These are phyloP conservation scores for Macrotrachela quadricornifera DNA, from an alignment of 1,140 invertebrate genomes.

Conservation along the genomic window DNA sequence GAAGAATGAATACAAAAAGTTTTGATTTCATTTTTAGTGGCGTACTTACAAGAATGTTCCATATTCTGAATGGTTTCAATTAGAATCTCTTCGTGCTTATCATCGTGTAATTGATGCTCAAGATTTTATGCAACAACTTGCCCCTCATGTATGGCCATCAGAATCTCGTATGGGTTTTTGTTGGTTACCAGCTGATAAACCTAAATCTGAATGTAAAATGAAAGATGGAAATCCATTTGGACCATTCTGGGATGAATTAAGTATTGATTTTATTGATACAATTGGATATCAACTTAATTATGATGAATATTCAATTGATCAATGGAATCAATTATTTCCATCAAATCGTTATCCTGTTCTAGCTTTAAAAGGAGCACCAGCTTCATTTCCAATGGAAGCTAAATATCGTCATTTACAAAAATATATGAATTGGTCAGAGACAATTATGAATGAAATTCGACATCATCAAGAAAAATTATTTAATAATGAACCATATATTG, in stretches of 20 bases:
- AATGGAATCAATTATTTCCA: conserved; percentile 38
- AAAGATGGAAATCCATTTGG: conserved; percentile 96
- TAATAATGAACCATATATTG: conserved; percentile 29
- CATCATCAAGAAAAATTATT: conserved; percentile 53
- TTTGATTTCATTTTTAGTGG: too few relatives aligned
- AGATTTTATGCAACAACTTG: conserved; percentile 60
- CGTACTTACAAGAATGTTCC: conserved; percentile 36
- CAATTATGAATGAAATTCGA: conserved; percentile 43
- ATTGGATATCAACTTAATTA: conserved; percentile 44
- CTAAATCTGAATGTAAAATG: conserved; percentile 50
- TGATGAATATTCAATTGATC: conserved; percentile 36
- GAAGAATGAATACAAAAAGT: too few relatives aligned
- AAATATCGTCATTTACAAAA: conserved; percentile 59
- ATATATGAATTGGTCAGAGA: conserved; percentile 60
- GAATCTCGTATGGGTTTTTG: conserved; percentile 46
- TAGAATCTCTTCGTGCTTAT: conserved; percentile 47
- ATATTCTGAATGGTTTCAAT: conserved; percentile 70
- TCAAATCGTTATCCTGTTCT: conserved; percentile 40
- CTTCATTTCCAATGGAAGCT: conserved; percentile 70
- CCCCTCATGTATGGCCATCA: conserved; percentile 56
- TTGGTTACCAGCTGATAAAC: conserved; percentile 9
- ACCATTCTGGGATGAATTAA: conserved; percentile 85
- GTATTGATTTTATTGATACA: conserved; percentile 63
- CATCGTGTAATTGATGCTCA: conserved; percentile 79
- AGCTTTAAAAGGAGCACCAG: conserved; percentile 61